phyloP scores from a whole-genome alignment of 1,140 invertebrate genomes.

The Anastrepha obliqua region DNA sequence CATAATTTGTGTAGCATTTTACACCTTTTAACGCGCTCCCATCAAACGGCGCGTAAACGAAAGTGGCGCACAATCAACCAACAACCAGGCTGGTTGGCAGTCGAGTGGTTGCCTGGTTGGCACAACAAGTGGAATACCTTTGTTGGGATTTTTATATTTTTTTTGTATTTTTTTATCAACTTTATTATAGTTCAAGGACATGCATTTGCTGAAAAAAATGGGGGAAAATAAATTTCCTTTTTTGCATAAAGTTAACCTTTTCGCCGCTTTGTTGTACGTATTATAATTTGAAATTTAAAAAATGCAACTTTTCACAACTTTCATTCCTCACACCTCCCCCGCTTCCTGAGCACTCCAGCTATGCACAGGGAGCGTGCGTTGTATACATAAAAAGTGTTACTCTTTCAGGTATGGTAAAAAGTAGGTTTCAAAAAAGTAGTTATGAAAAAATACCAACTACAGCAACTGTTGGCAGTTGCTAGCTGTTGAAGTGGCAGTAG shows the following conservation, averaged over 20 bases:
- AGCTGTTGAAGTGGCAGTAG: conserved; percentile 3
- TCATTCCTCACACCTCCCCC: not conserved
- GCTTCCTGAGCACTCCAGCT: not conserved
- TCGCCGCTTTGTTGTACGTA: not conserved
- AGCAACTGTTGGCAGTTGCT: not conserved
- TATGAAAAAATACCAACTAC: not conserved
- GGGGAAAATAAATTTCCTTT: not conserved
- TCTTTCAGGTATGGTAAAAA: not conserved
- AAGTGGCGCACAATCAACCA: not conserved
- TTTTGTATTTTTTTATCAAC: not conserved
- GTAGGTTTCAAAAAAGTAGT: not conserved
- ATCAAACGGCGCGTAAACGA: not conserved
- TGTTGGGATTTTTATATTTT: not conserved
- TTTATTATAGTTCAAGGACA: conserved; percentile 37
- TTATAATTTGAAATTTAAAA: conserved; percentile 51
- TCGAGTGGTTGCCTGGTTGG: not conserved
- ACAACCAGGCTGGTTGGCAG: not conserved
- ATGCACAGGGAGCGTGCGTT: not conserved
- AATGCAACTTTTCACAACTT: conserved; percentile 9
- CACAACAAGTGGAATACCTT: conserved; percentile 3
- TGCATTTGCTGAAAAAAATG: conserved; percentile 22
- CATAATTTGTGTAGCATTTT: conserved; percentile 47
- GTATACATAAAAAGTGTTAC: conserved; percentile 30
- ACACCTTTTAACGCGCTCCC: conserved; percentile 35
- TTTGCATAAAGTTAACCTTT: conserved; percentile 17